phyloP scores from a whole-genome alignment of 2,888 invertebrate species.

The Himalopsyche kuldschensis region DNA sequence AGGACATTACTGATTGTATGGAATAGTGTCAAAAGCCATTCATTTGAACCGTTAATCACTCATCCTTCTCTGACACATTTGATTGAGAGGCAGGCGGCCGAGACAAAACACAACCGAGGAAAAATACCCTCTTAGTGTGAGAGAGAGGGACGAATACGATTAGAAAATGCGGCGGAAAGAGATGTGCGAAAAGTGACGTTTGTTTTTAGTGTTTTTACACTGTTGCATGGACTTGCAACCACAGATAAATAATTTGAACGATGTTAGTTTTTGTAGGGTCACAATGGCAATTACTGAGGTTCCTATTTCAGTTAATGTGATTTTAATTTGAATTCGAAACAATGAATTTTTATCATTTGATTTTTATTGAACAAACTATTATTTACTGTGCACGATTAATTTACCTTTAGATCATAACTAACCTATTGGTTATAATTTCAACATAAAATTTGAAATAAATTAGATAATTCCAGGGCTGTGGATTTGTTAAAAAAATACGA shows the following conservation, averaged over 20 bases:
- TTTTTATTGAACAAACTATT: too few relatives aligned
- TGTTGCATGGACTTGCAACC: neutral
- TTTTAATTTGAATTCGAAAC: too few relatives aligned
- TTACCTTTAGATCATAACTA: too few relatives aligned
- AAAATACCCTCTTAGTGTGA: neutral
- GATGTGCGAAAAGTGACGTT: neutral
- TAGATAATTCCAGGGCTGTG: too few relatives aligned
- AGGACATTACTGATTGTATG: neutral
- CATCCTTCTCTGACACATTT: neutral
- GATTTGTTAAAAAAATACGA: too few relatives aligned
- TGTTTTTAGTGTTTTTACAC: neutral
- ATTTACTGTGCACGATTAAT: too few relatives aligned
- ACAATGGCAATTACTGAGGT: too few relatives aligned
- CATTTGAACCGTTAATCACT: neutral
- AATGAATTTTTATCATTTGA: too few relatives aligned
- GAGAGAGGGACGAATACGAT: neutral
- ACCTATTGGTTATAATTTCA: too few relatives aligned
- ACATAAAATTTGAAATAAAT: too few relatives aligned
- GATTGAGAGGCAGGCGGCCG: neutral
- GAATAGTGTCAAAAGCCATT: neutral
- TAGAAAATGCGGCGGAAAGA: neutral
- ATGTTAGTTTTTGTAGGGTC: too few relatives aligned
- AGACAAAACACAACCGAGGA: neutral
- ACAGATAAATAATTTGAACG: neutral
- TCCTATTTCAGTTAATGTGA: too few relatives aligned